A percentile compares a stretch with the other conserved stretches of the same genome.
These are phyloP conservation scores for Rutpela maculata DNA, from an alignment of 2,888 invertebrate genomes.

Conservation along the genomic window DNA sequence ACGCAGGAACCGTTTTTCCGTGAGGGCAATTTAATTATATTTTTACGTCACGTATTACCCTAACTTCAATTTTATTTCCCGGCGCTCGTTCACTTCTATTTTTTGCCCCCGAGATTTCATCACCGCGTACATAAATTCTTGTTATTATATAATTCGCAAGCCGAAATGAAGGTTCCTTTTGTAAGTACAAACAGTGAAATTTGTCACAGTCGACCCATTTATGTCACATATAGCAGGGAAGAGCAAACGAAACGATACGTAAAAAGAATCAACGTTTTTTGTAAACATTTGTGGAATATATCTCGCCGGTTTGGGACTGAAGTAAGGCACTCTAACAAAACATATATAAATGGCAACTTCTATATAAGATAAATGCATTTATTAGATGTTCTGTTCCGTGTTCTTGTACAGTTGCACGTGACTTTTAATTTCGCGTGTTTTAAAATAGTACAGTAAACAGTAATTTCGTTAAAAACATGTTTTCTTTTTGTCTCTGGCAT, in stretches of 20 bases:
- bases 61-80: slow-evolving; percentile 40
- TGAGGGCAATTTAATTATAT: slow-evolving; percentile 49
- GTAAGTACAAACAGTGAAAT: slow-evolving; percentile 61
- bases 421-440: not conserved
- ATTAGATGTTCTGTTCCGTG: not conserved
- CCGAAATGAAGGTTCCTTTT: slow-evolving; percentile 51
- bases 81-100: slow-evolving; percentile 12
- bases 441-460: not conserved
- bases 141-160: slow-evolving; percentile 55
- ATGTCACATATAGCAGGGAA: slow-evolving; percentile 55
- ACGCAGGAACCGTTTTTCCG: slow-evolving; percentile 30
- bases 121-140: slow-evolving; percentile 54
- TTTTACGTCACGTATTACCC: slow-evolving; percentile 44
- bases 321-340: not conserved
- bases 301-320: slow-evolving; percentile 25
- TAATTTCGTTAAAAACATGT: not conserved
- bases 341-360: not conserved
- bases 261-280: slow-evolving; percentile 57
- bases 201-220: slow-evolving; percentile 64
- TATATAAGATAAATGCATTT: not conserved
- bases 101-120: slow-evolving; percentile 49
- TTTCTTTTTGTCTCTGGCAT: not conserved
- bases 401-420: not conserved
- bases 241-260: slow-evolving; percentile 52
- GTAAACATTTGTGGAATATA: slow-evolving; percentile 44